Base-by-base conservation (phyloP, 1,140 invertebrate species). In the Saxidomus purpurata region DNA sequence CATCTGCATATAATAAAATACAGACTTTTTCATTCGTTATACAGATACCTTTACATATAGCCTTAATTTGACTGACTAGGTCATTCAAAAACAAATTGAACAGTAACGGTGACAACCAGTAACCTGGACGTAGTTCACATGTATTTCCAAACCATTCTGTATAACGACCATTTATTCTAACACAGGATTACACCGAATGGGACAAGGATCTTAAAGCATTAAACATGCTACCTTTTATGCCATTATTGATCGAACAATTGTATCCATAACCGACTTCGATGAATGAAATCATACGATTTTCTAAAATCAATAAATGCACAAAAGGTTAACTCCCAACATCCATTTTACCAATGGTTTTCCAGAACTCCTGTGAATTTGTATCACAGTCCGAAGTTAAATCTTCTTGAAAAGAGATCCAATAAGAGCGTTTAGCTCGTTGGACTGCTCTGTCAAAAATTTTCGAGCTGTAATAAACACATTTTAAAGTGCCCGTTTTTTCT, bases 281-380 rank as follows among this genome's bases (percentile, higher is more conserved):
- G 38, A 11, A 89, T 82, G 8, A 63, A 67, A 55, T 90, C 86
- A 80, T 89, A 90, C 25, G 91, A 89, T 36, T 90, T 90, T 11
- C 47, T 22, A 74, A 90, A 90, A 82, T 90, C 84, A 34, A 90
- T 90, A 79, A 86, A 90, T 28, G 89, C 71, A 43, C 49, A 22
- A 25, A 77, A 86, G 86, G 22, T 74, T 86, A 15, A 55, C 69
- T 61, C 11, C 49, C 43, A 47, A 47, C 43, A 47, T 17, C 43
- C 17, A 47, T 47, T 17, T 17, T 47, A 47, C 43, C 43, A 47
- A 47, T 47, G 43, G 43, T 47, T 47, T 47, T 47, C 43, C 43
- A 47, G 43, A 74, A 74, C 31, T 74, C 69, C 36, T 74, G 69
- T 38, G 15, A 31, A 74, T 38, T 74, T 22, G 31, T 74, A 31